Evolutionary conservation across 2,888 invertebrate species (phyloP), one percentile per base, ranked within the genome.

Genomic region (Eudasyphora cyanicolor): DNA sequence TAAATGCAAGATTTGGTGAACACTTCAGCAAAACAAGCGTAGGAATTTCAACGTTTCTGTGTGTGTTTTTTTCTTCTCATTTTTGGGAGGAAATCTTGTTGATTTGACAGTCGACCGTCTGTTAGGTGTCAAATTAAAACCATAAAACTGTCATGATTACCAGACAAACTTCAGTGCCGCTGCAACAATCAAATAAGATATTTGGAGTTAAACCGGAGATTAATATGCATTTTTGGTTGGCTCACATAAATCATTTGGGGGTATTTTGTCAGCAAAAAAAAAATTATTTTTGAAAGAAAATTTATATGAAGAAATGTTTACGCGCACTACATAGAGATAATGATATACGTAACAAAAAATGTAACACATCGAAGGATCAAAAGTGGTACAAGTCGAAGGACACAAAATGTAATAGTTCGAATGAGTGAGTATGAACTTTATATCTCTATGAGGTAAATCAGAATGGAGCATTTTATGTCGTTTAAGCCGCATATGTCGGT

Each of bases 91-190:
- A 67, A 67, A 67, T 67, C 14, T 17, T 14, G 3, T 7, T 54
- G 7, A 10, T 54, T 70, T 82, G 82, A 70, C 82, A 70, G 42
- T 75, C 45, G 12, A 49, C 62, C 76, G 71, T 75, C 82, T 76
- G 82, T 71, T 82, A 76, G 10, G 49, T 82, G 82, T 79, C 82
- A 82, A 76, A 76, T 82, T 79, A 76, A 79, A 76, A 49, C 62
- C 75, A 76, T 76, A 71, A 82, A 82, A 57, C 54, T 82, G 82
- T 76, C 82, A 67, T 69, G 12, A 49, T 45, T 64, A 71, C 64
- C 14, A n/a, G 38, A 38, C n/a, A 45, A n/a, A n/a, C n/a, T n/a
- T n/a, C n/a, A 54, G 57, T 57, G 32, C 69, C 60, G 69, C 64
- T 51, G 17, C 32, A 74, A 69, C 73, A 38, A 78, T 60, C 10